Percentiles rank a stretch among this genome's conserved stretches.
These are phyloP conservation scores for Garrulus glandarius DNA, from an alignment of 2,797 vertebrate genomes.

Conservation along the genomic window DNA sequence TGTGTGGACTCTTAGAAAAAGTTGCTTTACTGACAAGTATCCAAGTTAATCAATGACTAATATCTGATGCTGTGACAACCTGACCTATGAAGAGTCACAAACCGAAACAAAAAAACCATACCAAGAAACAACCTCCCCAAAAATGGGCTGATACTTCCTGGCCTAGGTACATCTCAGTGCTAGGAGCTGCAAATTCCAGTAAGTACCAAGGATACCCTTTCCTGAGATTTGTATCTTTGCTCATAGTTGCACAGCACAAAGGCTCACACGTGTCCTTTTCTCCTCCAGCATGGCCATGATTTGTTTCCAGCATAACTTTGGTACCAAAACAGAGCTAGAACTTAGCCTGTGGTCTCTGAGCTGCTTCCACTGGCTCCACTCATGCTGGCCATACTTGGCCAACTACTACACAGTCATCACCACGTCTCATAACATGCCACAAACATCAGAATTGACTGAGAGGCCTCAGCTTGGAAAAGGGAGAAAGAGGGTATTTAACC, in stretches of 20 bases:
- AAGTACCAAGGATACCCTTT: fast-evolving
- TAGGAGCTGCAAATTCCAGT: background rate
- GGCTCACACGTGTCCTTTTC: fast-evolving
- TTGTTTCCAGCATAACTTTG: background rate
- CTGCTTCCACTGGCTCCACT: fast-evolving
- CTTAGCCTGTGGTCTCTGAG: background rate
- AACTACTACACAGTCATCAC: background rate
- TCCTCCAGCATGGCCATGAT: fast-evolving
- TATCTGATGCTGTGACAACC: background rate
- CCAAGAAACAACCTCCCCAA: background rate
- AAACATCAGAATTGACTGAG: background rate
- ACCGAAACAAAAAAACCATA: background rate
- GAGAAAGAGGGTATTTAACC: background rate
- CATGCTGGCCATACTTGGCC: background rate
- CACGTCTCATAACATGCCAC: background rate
- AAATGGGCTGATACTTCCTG: background rate
- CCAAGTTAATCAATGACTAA: background rate
- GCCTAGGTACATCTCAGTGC: fast-evolving
- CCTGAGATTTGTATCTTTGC: background rate
- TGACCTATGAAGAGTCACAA: background rate
- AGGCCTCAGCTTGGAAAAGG: background rate
- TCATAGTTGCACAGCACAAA: background rate
- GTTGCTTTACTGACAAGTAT: background rate
- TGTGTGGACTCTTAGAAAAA: background rate
- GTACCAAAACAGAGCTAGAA: background rate